Percentiles rank a stretch among this genome's conserved stretches.
phyloP scores from a whole-genome alignment of 30 jellyfish, hydroid and myxozoan genomes.

The Mastigias papua region DNA sequence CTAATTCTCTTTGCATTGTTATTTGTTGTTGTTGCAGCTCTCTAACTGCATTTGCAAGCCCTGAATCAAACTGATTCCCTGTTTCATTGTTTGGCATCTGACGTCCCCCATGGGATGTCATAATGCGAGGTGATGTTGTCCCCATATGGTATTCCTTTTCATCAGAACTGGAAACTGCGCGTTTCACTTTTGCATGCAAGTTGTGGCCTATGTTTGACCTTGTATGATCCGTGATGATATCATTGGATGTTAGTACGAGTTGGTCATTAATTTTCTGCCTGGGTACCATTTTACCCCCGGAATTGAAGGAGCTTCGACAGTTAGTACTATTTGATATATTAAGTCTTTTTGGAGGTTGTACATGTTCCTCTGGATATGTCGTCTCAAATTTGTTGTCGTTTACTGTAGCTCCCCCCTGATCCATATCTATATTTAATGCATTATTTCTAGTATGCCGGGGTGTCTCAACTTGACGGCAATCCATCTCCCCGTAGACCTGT shows the following conservation, averaged over 20 bases:
- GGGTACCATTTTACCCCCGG: neutral
- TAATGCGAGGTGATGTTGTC: neutral
- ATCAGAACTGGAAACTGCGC: neutral
- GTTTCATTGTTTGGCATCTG: neutral
- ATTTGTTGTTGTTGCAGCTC: slow-evolving; percentile 78
- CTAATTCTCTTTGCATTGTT: slow-evolving; percentile 67
- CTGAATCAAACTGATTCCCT: slow-evolving; percentile 27
- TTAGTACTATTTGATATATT: neutral
- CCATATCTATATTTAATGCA: neutral
- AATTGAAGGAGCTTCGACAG: neutral
- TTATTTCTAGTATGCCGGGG: slow-evolving; percentile 4
- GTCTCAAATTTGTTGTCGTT: neutral
- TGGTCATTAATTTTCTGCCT: too few species aligned
- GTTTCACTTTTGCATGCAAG: neutral
- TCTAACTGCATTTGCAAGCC: slow-evolving; percentile 58
- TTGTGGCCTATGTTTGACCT: neutral
- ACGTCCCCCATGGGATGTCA: slow-evolving; percentile 6
- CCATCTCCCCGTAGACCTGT: slow-evolving; percentile 65
- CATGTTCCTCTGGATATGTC: neutral
- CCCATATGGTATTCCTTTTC: neutral
- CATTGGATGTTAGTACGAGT: neutral
- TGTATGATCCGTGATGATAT: neutral
- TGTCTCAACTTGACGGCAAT: slow-evolving; percentile 2
- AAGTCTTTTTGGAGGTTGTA: neutral
- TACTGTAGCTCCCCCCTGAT: slow-evolving; percentile 29